Conservation (phyloP, 2,797 vertebrate genomes). For the Nannoperca australis region DNA sequence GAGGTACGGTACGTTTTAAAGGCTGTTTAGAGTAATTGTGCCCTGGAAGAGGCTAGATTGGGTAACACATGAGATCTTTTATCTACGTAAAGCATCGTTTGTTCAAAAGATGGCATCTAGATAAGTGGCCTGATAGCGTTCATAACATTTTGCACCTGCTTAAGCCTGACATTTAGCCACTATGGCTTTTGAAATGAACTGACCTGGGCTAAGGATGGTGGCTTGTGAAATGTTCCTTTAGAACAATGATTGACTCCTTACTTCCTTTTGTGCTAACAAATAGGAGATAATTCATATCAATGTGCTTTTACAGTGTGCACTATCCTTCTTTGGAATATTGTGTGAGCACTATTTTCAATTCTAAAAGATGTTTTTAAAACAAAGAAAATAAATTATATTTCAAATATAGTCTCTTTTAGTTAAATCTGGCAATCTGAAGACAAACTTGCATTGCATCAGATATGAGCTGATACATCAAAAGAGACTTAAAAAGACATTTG, state of each 20-base stretch:
- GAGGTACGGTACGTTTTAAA: conserved; percentile 68
- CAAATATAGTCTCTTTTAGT: neutral
- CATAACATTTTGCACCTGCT: conserved; percentile 58
- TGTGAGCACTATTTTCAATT: neutral
- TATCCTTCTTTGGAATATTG: neutral
- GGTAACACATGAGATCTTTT: conserved; percentile 31
- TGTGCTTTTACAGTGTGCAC: neutral
- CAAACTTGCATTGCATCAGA: neutral
- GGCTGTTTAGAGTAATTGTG: conserved; percentile 46
- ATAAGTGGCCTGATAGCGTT: conserved; percentile 44
- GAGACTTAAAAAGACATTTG: neutral
- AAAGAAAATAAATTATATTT: neutral
- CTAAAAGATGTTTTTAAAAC: neutral
- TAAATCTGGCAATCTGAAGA: neutral
- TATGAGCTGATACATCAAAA: neutral
- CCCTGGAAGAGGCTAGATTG: conserved; percentile 29
- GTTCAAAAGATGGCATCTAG: conserved; percentile 46
- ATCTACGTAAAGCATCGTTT: conserved; percentile 36
- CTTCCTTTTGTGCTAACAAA: neutral
- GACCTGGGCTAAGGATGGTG: conserved; percentile 17
- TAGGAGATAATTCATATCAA: neutral
- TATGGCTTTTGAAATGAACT: conserved; percentile 26
- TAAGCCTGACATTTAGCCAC: conserved; percentile 60
- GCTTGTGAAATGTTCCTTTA: conserved; percentile 1
- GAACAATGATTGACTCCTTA: neutral